phyloP scores from a whole-genome alignment of 2,888 invertebrate species.

The Proisotoma minuta region DNA sequence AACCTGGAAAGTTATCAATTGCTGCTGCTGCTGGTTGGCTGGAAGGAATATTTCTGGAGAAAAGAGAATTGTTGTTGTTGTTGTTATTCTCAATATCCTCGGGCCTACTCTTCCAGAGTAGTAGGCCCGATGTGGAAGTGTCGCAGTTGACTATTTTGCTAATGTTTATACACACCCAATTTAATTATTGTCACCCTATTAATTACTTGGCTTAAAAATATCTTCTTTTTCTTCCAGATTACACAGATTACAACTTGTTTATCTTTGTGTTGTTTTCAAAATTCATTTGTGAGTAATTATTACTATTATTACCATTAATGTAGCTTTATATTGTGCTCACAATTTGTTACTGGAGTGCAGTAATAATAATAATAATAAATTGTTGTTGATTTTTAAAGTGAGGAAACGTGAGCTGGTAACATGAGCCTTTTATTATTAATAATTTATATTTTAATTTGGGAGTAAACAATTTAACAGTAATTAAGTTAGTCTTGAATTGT shows the following conservation, averaged over 20 bases:
- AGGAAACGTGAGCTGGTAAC: too few relatives aligned
- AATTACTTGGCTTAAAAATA: too few relatives aligned
- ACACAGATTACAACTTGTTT: not conserved
- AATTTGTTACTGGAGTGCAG: not conserved
- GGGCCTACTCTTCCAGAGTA: slow-evolving; percentile 46
- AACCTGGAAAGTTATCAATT: slow-evolving; percentile 17
- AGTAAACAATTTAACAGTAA: not conserved
- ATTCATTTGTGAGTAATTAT: not conserved
- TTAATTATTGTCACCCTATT: too few relatives aligned
- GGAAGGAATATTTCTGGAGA: slow-evolving; percentile 19
- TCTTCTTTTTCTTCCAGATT: not conserved
- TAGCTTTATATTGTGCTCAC: not conserved
- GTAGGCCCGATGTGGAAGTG: slow-evolving; percentile 43
- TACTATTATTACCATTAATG: not conserved
- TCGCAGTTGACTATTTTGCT: slow-evolving; percentile 46
- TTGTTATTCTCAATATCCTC: slow-evolving; percentile 23
- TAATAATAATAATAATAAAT: not conserved
- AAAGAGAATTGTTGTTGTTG: slow-evolving; percentile 14
- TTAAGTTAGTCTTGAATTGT: not conserved
- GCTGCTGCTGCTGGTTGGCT: slow-evolving; percentile 13
- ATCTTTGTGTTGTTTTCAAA: not conserved
- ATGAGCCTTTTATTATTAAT: not conserved
- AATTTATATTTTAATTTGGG: not conserved
- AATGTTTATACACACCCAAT: not conserved
- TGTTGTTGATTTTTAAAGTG: too few relatives aligned